A percentile compares a stretch with the other conserved stretches of the same genome.
phyloP scores from a whole-genome alignment of 2,797 vertebrate genomes.

The Threskiornis aethiopicus region DNA sequence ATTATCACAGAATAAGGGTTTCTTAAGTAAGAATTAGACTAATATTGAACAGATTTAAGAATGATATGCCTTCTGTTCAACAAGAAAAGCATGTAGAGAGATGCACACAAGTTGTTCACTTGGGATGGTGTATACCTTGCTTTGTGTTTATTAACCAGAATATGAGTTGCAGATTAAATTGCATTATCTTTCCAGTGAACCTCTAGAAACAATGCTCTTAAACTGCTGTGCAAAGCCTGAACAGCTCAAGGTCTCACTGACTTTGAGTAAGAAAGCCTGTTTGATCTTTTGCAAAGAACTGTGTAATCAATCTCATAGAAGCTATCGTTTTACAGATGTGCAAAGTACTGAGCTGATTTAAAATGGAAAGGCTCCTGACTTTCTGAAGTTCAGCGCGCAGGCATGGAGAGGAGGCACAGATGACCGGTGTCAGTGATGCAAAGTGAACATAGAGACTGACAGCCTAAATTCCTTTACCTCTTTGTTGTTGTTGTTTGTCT shows the following conservation, averaged over 20 bases:
- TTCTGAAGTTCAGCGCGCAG: not conserved
- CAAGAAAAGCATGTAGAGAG: not conserved
- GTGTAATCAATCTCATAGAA: fast-evolving
- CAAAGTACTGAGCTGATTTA: not conserved
- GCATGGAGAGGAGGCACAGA: not conserved
- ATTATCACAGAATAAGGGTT: not conserved
- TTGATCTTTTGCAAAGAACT: not conserved
- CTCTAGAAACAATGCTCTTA: not conserved
- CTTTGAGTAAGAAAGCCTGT: not conserved
- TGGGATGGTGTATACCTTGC: not conserved
- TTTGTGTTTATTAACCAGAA: not conserved
- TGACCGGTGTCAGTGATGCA: fast-evolving
- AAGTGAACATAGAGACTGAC: not conserved
- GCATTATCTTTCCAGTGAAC: not conserved
- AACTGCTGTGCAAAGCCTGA: not conserved
- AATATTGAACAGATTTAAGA: not conserved
- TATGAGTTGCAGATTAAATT: not conserved
- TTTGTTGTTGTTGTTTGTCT: not conserved
- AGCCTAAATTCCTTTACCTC: not conserved
- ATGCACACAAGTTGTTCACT: not conserved
- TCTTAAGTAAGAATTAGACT: not conserved
- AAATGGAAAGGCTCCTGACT: not conserved
- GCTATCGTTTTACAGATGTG: not conserved
- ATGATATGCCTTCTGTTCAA: fast-evolving
- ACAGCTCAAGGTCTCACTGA: not conserved